Conservation (phyloP, 1,140 invertebrate species). For the fruit fly (Drosophila melanogaster) region Release_6_plus_ISO1_MT NT_037436.4:11522501-11523000, state of each 20-base stretch:
- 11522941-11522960: conserved; percentile 10
- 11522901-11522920: conserved; percentile 42
- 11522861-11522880: conserved; percentile 35
- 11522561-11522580: conserved; percentile 13
- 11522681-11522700: background rate
- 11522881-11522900: conserved; percentile 45
- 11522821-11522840: conserved; percentile 27
- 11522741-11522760: conserved; percentile 45
- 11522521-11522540: background rate
- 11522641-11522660: background rate
- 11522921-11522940: conserved; percentile 10
- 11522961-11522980: conserved; percentile 20
- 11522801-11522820: conserved; percentile 32
- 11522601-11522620: conserved; percentile 25
- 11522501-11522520: background rate
- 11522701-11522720: background rate
- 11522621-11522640: background rate
- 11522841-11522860: conserved; percentile 42
- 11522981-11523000: conserved; percentile 49
- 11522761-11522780: conserved; percentile 81
- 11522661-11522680: background rate
- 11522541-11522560: background rate
- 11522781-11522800: conserved; percentile 56
- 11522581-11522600: background rate
- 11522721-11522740: background rate